These are phyloP conservation scores for Gnathonemus longibarbis DNA, from an alignment of 2,113 vertebrate species.

Conservation along the genomic window DNA sequence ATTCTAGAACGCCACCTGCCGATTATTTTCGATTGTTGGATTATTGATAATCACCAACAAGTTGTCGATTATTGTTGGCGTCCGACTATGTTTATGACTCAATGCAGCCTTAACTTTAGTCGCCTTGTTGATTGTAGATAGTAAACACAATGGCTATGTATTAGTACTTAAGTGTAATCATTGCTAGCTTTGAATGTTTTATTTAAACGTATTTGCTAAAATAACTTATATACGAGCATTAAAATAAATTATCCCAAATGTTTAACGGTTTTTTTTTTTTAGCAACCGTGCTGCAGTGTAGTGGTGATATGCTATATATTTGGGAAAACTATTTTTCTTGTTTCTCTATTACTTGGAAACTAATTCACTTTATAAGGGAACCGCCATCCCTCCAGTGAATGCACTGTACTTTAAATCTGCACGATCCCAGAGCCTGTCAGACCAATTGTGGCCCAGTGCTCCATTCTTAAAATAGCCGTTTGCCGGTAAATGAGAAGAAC, in stretches of 20 bases:
- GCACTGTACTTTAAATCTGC: not conserved
- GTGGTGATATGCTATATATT: not conserved
- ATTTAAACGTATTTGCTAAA: not conserved
- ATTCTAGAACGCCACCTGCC: not conserved
- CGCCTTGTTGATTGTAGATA: not conserved
- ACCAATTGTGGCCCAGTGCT: not conserved
- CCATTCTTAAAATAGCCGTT: not conserved
- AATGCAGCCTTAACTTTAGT: not conserved
- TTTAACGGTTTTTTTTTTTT: not conserved
- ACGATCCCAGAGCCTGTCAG: not conserved
- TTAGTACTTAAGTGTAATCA: not conserved
- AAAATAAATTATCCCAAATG: not conserved
- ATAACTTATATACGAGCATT: not conserved
- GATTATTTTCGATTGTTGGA: not conserved
- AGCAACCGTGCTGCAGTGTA: not conserved
- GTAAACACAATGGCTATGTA: not conserved
- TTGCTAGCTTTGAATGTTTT: not conserved
- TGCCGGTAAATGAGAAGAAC: not conserved
- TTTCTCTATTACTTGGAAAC: not conserved
- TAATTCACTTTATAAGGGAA: not conserved
- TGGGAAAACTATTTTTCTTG: not conserved
- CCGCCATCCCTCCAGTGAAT: not conserved
- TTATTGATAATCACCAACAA: not conserved
- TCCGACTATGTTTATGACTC: not conserved
- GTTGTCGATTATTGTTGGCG: not conserved